Evolutionary conservation across 2,113 vertebrate species (phyloP).

Genomic region (Scomber japonicus): DNA sequence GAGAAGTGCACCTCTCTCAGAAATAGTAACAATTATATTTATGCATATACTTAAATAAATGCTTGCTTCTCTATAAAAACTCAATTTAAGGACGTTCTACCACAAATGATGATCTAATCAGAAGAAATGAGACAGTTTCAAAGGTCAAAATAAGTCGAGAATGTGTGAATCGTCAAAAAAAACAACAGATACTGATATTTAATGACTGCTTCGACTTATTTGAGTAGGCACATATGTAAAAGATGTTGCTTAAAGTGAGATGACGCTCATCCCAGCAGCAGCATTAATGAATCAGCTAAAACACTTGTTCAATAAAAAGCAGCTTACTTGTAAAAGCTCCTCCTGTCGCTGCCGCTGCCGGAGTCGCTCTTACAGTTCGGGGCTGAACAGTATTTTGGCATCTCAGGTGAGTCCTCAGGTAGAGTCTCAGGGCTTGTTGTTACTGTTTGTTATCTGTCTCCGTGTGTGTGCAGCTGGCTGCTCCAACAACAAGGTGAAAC

Average conservation of each 20-base stretch:
- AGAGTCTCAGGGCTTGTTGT: not conserved
- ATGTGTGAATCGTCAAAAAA: not conserved
- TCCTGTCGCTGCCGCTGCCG: constrained; percentile 55
- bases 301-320: rapidly evolving
- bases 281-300: not conserved
- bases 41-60: too few relatives aligned
- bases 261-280: not conserved
- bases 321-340: constrained; percentile 82
- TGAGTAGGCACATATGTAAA: not conserved
- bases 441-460: not conserved
- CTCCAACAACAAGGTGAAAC: constrained; percentile 73
- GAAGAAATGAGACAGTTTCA: not conserved
- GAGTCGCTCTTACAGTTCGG: constrained; percentile 75
- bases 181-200: not conserved
- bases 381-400: constrained; percentile 82
- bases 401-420: constrained; percentile 16
- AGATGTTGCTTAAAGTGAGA: not conserved
- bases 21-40: too few relatives aligned
- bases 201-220: rapidly evolving
- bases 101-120: not conserved
- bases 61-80: not conserved
- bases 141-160: constrained; percentile 11
- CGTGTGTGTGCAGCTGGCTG: constrained; percentile 8
- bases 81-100: not conserved
- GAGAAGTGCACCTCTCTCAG: too few relatives aligned